phyloP scores from a whole-genome alignment of 1,140 invertebrate species.

The Drosophila burlai region DNA sequence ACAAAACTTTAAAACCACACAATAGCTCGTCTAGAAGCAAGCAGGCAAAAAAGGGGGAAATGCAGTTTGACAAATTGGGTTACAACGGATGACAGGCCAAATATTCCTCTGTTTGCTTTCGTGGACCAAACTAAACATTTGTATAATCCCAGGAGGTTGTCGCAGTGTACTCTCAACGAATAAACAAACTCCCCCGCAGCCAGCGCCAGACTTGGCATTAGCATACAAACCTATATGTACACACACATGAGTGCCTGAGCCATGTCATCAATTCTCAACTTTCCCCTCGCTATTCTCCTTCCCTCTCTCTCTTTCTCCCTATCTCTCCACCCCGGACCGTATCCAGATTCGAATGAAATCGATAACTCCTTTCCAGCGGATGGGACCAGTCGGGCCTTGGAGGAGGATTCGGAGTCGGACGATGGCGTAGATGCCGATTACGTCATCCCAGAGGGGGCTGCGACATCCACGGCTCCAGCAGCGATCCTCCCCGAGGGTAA shows the following conservation, averaged over 20 bases:
- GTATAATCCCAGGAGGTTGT: constrained; percentile 24
- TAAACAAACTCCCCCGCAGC: constrained; percentile 33
- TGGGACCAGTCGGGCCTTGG: constrained; percentile 22
- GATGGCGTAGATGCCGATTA: constrained; percentile 59
- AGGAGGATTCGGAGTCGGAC: constrained; percentile 43
- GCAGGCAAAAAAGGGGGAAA: not conserved
- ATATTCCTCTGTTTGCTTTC: constrained; percentile 22
- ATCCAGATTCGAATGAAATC: constrained; percentile 80
- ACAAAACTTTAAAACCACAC: constrained; percentile 11
- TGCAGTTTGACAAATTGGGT: constrained; percentile 23
- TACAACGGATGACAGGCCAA: constrained; percentile 14
- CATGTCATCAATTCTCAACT: constrained; percentile 48
- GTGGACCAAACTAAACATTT: constrained; percentile 30
- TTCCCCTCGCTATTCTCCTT: constrained; percentile 4
- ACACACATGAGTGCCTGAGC: constrained; percentile 31
- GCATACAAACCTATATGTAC: constrained; percentile 24
- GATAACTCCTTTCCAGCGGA: constrained; percentile 75
- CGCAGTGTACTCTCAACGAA: constrained; percentile 29
- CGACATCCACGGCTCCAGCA: constrained; percentile 23
- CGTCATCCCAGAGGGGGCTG: constrained; percentile 56
- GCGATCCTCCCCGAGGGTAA: constrained; percentile 41
- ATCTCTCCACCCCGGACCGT: not conserved
- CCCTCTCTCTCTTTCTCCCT: not conserved
- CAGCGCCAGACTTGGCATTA: constrained; percentile 26
- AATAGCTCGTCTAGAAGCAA: not conserved